Base-by-base conservation (phyloP, 2,888 invertebrate species). In the Mythimna lalbum region DNA sequence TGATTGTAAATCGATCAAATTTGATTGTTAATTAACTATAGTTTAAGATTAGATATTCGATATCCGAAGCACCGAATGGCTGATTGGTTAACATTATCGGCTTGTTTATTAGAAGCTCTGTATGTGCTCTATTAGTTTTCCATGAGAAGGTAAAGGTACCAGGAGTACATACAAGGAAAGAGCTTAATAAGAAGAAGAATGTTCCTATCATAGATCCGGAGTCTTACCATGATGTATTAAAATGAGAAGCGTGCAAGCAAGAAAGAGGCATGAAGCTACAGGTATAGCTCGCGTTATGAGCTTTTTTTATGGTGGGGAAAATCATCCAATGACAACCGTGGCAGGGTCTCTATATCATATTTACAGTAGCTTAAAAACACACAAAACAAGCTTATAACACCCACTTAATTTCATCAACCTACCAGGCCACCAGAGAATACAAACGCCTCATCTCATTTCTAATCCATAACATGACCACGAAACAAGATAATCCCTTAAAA, bases 401-500 rank as follows among this genome's bases (percentile, higher is more conserved):
- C 63, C 63, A 64, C 80, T 57, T 31, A 67, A 80, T 80, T 57
- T 23, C 5, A 57, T 39, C 52, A 69, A 63, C 19, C 39, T 75
- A 63, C 63, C 19, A 53, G 59, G 36, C 21, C 80, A 63, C 63
- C 19, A 53, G 59, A 59, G 80, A 80, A 2, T 14, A 57, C 36
- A 1, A 64, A 43, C 52, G 64, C 57, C 76, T 69, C 63, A 57
- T 81, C 81, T 33, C 70, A 65, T 76, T 53, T 50, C 57, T 53
- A 80, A 68, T 80, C 49, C 56, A 65, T 67, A 60, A 70, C 67
- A 68, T 21, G 49, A 62, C 71, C 80, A 69, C 70, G 69, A 63
- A 83, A 83, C 66, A 49, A 81, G 65, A 80, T 77, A 55, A 76
- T 74, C 73, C 71, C 31, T 64, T 52, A 59, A 59, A 78, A 80